Conservation (phyloP, 1,140 invertebrate genomes). For the Belonocnema kinseyi region DNA sequence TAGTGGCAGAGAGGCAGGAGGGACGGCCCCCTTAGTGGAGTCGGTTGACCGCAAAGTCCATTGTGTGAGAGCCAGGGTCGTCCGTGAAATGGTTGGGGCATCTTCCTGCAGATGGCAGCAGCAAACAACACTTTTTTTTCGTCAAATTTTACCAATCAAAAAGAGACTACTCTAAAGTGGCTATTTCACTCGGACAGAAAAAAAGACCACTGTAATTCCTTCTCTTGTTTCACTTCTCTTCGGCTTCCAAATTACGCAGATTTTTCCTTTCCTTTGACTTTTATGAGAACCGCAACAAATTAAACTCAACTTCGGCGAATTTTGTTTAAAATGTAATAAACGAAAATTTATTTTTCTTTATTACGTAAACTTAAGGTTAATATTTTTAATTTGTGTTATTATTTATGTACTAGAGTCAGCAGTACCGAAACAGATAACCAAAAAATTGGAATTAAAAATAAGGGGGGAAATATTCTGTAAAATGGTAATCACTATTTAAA, state of each 20-base stretch:
- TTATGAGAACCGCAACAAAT: neutral
- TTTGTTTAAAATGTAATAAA: neutral
- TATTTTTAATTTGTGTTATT: too few relatives aligned
- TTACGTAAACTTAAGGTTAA: too few relatives aligned
- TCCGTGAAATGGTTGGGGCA: constrained; percentile 44
- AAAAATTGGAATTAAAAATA: too few relatives aligned
- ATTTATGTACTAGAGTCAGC: too few relatives aligned
- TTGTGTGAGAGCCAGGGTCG: constrained; percentile 36
- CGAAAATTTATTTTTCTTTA: too few relatives aligned
- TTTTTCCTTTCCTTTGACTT: neutral
- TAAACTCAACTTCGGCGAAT: neutral
- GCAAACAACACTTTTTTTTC: constrained; percentile 49
- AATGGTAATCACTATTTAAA: too few relatives aligned
- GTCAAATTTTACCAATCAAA: constrained; percentile 22
- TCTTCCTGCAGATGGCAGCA: constrained; percentile 62
- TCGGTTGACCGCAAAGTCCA: constrained; percentile 57
- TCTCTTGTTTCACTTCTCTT: neutral
- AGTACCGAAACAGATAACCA: too few relatives aligned
- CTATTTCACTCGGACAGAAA: neutral
- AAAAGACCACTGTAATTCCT: neutral
- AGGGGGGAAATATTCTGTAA: too few relatives aligned
- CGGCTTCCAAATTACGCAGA: constrained; percentile 1
- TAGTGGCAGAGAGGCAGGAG: constrained; percentile 48
- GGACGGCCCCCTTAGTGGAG: constrained; percentile 50
- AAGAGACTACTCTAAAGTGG: neutral